A percentile compares a stretch with the other conserved stretches of the same genome.
These are phyloP conservation scores for Sternotherus odoratus DNA, from an alignment of 2,797 vertebrate genomes.

Conservation along the genomic window DNA sequence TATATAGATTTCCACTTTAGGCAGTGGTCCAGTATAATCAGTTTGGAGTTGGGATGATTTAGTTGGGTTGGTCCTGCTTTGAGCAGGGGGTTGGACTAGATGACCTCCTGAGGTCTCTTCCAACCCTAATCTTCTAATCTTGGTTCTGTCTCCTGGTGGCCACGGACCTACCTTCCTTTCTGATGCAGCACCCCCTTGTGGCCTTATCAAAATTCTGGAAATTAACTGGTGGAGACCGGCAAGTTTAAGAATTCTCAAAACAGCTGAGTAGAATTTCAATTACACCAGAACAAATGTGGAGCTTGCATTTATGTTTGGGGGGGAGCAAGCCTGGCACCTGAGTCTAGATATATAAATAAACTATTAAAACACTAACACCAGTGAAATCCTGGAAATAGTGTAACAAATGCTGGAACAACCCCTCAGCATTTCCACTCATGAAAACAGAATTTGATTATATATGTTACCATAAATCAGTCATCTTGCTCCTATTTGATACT, in stretches of 20 bases:
- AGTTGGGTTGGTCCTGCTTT: no score
- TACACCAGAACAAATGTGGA: background rate
- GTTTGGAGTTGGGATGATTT: background rate
- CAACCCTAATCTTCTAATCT: no score
- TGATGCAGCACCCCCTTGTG: background rate
- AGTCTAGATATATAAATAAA: background rate
- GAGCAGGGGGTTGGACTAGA: no score
- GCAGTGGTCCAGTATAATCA: background rate
- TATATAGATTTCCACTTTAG: background rate
- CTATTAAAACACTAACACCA: background rate
- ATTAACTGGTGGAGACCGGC: background rate
- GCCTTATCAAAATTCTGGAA: background rate
- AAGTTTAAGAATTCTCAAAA: background rate
- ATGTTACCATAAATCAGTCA: constrained; percentile 41
- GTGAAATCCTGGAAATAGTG: background rate
- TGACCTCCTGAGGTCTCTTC: no score
- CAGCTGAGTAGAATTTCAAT: background rate
- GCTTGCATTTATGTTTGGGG: background rate
- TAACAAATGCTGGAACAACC: background rate
- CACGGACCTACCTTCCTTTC: background rate
- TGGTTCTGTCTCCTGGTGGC: background rate
- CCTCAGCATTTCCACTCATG: constrained; percentile 23
- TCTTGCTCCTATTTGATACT: constrained; percentile 69
- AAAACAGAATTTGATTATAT: constrained; percentile 37
- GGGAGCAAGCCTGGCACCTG: background rate